Evolutionary conservation across 2,888 invertebrate species (phyloP).

Genomic region (Ectemnius continuus): DNA sequence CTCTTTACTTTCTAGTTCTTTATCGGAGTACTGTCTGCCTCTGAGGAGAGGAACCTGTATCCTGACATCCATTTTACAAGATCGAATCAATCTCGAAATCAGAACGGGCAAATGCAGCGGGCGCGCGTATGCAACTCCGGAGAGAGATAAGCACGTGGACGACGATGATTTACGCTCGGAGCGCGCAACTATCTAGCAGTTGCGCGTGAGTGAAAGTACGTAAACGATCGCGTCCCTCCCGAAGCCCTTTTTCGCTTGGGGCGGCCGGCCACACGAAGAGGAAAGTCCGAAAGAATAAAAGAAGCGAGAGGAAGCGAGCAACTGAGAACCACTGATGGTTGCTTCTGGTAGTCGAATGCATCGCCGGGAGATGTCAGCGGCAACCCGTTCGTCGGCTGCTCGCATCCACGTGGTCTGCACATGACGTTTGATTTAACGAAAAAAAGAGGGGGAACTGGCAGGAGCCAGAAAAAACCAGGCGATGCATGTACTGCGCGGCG

Average conservation of each 20-base stretch:
- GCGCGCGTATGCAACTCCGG: slow-evolving; percentile 1
- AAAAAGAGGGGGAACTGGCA: slow-evolving; percentile 14
- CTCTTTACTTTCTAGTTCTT: background rate
- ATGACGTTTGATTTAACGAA: slow-evolving; percentile 59
- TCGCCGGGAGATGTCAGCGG: slow-evolving; percentile 67
- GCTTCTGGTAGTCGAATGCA: slow-evolving; percentile 29
- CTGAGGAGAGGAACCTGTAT: background rate
- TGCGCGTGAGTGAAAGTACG: slow-evolving; percentile 68
- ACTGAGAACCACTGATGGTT: slow-evolving; percentile 49
- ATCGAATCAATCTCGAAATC: slow-evolving; percentile 8
- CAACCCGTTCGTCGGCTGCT: slow-evolving; percentile 39
- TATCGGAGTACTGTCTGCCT: background rate
- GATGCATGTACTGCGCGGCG: background rate
- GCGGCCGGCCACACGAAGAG: slow-evolving; percentile 10
- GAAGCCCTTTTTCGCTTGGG: slow-evolving; percentile 13
- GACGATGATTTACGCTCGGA: slow-evolving; percentile 43
- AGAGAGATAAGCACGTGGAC: slow-evolving; percentile 42
- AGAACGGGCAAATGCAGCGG: slow-evolving; percentile 20
- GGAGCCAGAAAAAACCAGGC: slow-evolving; percentile 15
- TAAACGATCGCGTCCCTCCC: slow-evolving; percentile 63
- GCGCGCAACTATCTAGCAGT: slow-evolving; percentile 23
- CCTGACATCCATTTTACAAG: background rate
- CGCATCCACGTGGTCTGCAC: slow-evolving; percentile 67
- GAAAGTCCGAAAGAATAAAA: slow-evolving; percentile 14
- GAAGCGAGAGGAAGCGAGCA: slow-evolving; percentile 7